Base-by-base conservation (phyloP, 1,140 invertebrate genomes). In the Ladona fulva region DNA sequence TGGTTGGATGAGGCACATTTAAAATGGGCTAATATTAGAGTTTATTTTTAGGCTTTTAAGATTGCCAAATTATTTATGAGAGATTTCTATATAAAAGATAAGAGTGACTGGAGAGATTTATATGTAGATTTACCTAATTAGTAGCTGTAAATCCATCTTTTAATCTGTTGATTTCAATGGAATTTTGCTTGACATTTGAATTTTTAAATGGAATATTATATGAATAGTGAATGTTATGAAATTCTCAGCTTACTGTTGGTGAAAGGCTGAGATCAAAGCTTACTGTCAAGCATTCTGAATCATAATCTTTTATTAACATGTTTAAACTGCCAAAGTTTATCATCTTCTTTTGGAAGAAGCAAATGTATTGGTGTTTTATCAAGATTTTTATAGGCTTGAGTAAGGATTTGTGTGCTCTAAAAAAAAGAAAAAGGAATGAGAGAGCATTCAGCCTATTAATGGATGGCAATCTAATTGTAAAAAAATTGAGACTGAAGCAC, bases 1-100 rank as follows among this genome's bases (percentile, higher is more conserved):
- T 66, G 52, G 52, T 66, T 66, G 52, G 52, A 66, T 66, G n/a
- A 66, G 52, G 52, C 52, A 66, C 52, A 66, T 66, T 66, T 66
- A 19, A 22, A 66, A 66, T 66, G 52, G 52, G 52, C 52, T 66
- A 66, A 66, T 66, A 22, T 66, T 66, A 66, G 52, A 66, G 52
- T 66, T 66, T 66, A 66, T 66, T 66, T 66, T 66, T 66, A 66
- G 52, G 16, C 52, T 19, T 66, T 66, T 66, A 16, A 19, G 52
- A 66, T 66, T 16, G 52, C 52, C 14, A 66, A 22, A 66, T 66
- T 66, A 66, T 66, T 66, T 66, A 66, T 66, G 52, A 66, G n/a
- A 66, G 52, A 66, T 19, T 66, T 66, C 52, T 66, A 66, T 66
- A 66, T 66, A 66, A 66, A 66, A 37, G 14, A 19, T 66, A 66